A percentile compares a stretch with the other conserved stretches of the same genome.
Evolutionary conservation across 2,113 vertebrate genomes (phyloP).

Genomic region (Pygoscelis adeliae): DNA sequence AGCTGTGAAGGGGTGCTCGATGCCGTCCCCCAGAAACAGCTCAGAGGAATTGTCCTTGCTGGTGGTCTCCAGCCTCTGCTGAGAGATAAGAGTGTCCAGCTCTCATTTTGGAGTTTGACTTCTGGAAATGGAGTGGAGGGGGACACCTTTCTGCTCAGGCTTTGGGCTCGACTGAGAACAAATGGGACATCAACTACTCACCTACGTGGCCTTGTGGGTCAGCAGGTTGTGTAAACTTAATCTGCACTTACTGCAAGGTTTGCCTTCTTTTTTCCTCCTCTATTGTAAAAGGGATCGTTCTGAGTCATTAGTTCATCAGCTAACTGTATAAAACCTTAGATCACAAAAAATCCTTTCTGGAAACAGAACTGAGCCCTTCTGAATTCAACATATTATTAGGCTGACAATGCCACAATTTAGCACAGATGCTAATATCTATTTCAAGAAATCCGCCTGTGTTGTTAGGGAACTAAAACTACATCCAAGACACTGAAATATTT

Average conservation of each 20-base stretch:
- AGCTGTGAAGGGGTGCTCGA: accelerated
- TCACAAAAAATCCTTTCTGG: neutral
- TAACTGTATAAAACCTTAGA: neutral
- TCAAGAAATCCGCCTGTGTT: neutral
- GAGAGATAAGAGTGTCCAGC: neutral
- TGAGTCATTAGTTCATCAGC: neutral
- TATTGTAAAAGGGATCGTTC: neutral
- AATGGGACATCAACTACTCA: neutral
- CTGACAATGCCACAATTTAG: neutral
- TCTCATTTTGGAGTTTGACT: neutral
- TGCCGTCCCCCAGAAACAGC: neutral
- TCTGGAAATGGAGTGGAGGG: neutral
- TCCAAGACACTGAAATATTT: neutral
- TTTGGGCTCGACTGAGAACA: neutral
- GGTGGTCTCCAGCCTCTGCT: neutral
- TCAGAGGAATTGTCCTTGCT: neutral
- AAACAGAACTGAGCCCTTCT: neutral
- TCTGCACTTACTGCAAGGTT: neutral
- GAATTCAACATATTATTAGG: neutral
- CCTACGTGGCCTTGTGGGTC: accelerated
- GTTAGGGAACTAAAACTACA: neutral
- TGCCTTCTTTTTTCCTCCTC: neutral
- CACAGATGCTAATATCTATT: neutral
- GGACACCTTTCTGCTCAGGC: neutral
- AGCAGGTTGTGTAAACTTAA: neutral